These are phyloP conservation scores for Oppia nitens DNA, from an alignment of 1,140 invertebrate genomes.

Conservation along the genomic window DNA sequence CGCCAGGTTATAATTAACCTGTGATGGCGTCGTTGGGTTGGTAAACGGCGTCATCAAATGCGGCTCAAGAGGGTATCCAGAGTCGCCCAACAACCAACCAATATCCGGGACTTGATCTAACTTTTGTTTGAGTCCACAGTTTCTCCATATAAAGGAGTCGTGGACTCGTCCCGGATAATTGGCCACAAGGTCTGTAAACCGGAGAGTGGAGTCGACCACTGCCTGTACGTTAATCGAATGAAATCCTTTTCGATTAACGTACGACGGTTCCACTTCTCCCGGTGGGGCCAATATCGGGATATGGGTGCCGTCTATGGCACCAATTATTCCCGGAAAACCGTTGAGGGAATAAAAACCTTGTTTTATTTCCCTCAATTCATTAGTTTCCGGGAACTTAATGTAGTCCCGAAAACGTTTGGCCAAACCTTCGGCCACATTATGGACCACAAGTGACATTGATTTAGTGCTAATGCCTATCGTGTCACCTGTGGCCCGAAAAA, in stretches of 20 bases:
- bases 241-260: background rate
- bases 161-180: background rate
- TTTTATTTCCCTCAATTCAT: background rate
- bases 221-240: background rate
- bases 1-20: background rate
- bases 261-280: background rate
- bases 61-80: background rate
- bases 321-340: constrained; percentile 9
- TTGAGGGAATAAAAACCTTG: background rate
- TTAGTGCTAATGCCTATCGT: background rate
- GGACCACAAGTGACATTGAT: background rate
- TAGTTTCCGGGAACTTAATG: background rate
- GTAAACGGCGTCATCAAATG: background rate
- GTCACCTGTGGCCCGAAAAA: background rate
- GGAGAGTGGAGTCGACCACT: background rate
- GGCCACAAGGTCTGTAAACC: background rate
- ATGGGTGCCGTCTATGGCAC: constrained; percentile 9
- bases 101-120: background rate
- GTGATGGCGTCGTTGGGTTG: background rate
- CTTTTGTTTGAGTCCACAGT: background rate
- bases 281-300: background rate
- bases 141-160: background rate
- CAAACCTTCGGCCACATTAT: background rate
- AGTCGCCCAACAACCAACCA: constrained; percentile 4
- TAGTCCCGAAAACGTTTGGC: background rate